These are phyloP conservation scores for Lissocephala sabroskyi DNA, from an alignment of 2,888 invertebrate genomes.

Conservation along the genomic window DNA sequence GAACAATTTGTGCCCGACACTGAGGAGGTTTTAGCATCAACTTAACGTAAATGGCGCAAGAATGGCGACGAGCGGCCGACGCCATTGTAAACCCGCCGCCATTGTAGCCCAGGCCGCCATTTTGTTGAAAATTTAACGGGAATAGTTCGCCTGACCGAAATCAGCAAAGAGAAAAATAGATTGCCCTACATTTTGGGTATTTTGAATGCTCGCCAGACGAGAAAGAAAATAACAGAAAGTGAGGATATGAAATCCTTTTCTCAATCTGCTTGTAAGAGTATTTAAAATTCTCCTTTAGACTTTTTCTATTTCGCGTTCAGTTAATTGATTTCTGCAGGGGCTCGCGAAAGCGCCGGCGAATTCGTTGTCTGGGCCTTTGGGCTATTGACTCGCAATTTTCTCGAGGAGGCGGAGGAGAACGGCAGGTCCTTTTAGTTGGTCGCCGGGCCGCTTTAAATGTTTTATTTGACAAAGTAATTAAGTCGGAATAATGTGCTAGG, in stretches of 20 bases:
- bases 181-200: no score
- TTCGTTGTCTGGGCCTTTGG: background rate
- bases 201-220: no score
- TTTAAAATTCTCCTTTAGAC: no score
- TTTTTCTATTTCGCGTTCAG: no score
- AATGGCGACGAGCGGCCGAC: slow-evolving; percentile 24
- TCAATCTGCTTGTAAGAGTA: no score
- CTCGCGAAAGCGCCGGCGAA: slow-evolving; percentile 22
- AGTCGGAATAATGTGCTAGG: slow-evolving; percentile 44
- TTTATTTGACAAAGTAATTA: slow-evolving; percentile 58
- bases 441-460: slow-evolving; percentile 22
- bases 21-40: slow-evolving; percentile 36
- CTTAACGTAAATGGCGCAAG: slow-evolving; percentile 30
- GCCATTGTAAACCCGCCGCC: background rate
- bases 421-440: no score
- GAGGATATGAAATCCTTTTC: no score
- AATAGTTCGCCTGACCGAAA: no score
- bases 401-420: no score
- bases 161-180: no score
- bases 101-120: slow-evolving; percentile 14
- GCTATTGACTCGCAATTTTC: no score
- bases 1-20: slow-evolving; percentile 49
- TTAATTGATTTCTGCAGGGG: slow-evolving; percentile 57
- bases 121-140: slow-evolving; percentile 29
- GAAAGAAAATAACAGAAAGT: no score